phyloP scores from a whole-genome alignment of 2,113 vertebrate genomes.

The Riparia riparia region DNA sequence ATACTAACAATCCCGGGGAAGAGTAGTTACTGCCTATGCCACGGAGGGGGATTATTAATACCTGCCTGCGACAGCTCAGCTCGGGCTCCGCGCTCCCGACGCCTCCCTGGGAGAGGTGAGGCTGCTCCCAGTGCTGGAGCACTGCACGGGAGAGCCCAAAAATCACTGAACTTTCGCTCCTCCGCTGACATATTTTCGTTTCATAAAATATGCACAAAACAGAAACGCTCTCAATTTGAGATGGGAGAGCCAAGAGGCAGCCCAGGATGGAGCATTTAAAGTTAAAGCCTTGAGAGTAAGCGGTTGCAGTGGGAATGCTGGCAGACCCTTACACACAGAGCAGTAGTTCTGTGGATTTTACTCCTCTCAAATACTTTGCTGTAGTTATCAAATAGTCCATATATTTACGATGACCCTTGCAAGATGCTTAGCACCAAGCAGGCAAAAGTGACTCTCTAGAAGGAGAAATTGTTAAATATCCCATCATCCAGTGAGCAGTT shows the following conservation, averaged over 20 bases:
- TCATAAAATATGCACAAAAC: constrained; percentile 15
- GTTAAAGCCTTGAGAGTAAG: neutral
- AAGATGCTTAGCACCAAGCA: neutral
- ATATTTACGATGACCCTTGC: neutral
- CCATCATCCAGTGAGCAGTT: neutral
- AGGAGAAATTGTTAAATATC: neutral
- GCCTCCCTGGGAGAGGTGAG: neutral
- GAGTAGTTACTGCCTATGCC: constrained; percentile 73
- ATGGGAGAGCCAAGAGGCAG: neutral
- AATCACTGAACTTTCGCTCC: neutral
- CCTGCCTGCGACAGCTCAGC: neutral
- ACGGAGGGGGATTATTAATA: neutral
- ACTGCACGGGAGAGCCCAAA: neutral
- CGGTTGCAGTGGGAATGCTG: neutral
- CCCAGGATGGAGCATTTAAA: neutral
- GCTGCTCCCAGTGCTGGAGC: neutral
- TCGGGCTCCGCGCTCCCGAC: accelerated
- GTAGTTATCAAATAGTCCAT: neutral
- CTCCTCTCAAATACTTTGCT: neutral
- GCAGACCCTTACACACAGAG: neutral
- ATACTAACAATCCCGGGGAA: constrained; percentile 80
- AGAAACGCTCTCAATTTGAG: neutral
- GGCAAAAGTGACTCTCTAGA: neutral
- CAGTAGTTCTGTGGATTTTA: neutral
- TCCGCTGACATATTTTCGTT: neutral